Conservation (phyloP, 2,797 vertebrate genomes). For the Melopsittacus undulatus region DNA sequence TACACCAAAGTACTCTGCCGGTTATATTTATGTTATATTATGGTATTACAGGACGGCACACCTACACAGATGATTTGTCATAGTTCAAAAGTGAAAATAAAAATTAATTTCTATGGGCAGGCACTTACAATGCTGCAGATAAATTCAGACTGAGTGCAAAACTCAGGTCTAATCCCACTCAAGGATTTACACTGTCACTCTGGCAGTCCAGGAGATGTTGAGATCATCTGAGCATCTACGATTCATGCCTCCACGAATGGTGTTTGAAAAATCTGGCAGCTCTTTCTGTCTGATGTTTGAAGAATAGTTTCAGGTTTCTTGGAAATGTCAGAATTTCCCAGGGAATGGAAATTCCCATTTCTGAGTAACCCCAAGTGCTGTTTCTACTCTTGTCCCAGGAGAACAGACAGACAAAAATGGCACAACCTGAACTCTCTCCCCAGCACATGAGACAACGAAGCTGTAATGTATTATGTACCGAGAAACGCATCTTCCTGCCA, state of each 20-base stretch:
- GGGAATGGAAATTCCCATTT: not conserved
- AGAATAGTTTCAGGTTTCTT: not conserved
- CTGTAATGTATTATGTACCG: not conserved
- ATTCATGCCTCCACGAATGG: not conserved
- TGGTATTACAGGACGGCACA: not conserved
- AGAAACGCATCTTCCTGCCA: not conserved
- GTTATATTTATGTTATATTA: not conserved
- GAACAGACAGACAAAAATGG: not conserved
- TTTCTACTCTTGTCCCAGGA: not conserved
- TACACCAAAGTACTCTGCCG: not conserved
- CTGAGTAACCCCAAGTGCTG: fast-evolving
- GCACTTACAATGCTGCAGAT: not conserved
- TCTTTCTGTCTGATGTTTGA: not conserved
- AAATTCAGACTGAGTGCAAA: not conserved
- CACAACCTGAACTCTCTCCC: fast-evolving
- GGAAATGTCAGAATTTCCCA: not conserved
- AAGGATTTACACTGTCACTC: not conserved
- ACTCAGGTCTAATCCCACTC: not conserved
- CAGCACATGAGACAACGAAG: fast-evolving
- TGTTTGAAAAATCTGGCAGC: not conserved
- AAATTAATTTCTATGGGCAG: fast-evolving
- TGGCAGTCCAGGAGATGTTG: not conserved
- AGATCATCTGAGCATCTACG: not conserved
- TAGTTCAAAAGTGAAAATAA: not conserved
- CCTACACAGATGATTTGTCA: not conserved